Conservation (phyloP, 2,113 vertebrate genomes). For the Bungarus multicinctus region DNA sequence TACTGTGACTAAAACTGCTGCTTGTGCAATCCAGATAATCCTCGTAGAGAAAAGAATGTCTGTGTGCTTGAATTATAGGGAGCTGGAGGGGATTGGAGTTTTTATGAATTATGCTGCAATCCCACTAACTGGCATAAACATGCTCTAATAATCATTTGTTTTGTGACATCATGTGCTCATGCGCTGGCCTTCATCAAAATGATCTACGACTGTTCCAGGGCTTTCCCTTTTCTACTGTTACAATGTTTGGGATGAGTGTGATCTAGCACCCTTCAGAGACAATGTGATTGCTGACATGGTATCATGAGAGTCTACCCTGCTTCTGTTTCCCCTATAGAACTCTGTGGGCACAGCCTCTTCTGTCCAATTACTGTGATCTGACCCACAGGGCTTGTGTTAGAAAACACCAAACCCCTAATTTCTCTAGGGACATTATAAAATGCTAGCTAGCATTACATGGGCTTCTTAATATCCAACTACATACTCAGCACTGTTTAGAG, state of each 20-base stretch:
- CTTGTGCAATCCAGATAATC: neutral
- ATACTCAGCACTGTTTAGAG: neutral
- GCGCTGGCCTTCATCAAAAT: neutral
- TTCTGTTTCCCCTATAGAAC: neutral
- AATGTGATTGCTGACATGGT: neutral
- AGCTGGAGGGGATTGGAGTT: neutral
- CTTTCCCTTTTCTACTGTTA: neutral
- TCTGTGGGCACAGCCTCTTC: neutral
- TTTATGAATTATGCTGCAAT: neutral
- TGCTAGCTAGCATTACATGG: neutral
- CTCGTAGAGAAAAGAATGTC: neutral
- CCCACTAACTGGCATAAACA: neutral
- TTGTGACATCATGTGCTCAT: neutral
- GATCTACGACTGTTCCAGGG: neutral
- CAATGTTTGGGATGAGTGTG: neutral
- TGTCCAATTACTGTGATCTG: neutral
- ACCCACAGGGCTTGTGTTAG: neutral
- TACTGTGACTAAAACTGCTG: neutral
- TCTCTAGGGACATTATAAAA: neutral
- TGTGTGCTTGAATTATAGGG: neutral
- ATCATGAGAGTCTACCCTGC: neutral
- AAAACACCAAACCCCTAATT: neutral
- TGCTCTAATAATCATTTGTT: neutral
- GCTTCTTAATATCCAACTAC: neutral
- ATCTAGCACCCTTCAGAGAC: neutral